These are phyloP conservation scores for Colossoma macropomum DNA, from an alignment of 2,113 vertebrate species.

Conservation along the genomic window DNA sequence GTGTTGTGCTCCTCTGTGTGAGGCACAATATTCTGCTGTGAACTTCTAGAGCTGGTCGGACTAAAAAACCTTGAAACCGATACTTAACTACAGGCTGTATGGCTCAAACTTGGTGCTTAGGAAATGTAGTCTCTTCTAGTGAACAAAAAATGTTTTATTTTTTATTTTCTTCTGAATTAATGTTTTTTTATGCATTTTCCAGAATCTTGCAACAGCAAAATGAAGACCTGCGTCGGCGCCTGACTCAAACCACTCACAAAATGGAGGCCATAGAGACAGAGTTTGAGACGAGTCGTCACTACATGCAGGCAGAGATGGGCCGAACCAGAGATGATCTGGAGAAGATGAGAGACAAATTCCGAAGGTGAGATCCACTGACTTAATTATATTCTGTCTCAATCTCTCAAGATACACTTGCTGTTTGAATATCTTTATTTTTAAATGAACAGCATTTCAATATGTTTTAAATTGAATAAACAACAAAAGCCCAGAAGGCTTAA, in stretches of 20 bases:
- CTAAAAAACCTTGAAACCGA: too few relatives aligned
- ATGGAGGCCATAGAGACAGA: constrained; percentile 94
- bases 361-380: constrained; percentile 78
- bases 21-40: background rate
- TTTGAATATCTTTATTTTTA: too few relatives aligned
- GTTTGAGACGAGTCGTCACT: constrained; percentile 90
- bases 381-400: background rate
- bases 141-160: too few relatives aligned
- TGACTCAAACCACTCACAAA: constrained; percentile 89
- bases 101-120: background rate
- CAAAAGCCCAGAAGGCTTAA: too few relatives aligned
- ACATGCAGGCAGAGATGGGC: constrained; percentile 91
- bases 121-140: background rate
- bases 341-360: constrained; percentile 98
- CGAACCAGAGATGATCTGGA: constrained; percentile 93
- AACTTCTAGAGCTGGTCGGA: background rate
- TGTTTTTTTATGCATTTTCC: background rate
- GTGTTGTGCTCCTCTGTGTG: background rate
- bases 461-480: too few relatives aligned
- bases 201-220: constrained; percentile 97
- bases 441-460: too few relatives aligned
- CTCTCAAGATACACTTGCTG: background rate
- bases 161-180: too few relatives aligned
- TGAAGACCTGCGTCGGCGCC: constrained; percentile 87
- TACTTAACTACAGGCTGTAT: background rate